Conservation (phyloP, 2,113 vertebrate genomes). For the Callipepla californica region DNA sequence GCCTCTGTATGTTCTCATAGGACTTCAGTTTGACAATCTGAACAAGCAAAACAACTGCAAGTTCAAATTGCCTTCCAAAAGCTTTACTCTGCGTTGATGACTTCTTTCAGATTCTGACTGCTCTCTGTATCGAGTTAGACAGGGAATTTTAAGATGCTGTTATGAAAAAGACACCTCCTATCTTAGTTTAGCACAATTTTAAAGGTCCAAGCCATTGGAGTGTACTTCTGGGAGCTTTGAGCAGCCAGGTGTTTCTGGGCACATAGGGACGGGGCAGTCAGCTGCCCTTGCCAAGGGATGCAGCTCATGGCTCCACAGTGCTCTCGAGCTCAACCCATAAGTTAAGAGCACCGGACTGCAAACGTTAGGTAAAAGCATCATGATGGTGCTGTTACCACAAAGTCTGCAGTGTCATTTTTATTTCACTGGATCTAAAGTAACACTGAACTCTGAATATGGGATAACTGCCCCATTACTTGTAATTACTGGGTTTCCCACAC, state of each 20-base stretch:
- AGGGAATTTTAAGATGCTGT: neutral
- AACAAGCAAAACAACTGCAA: neutral
- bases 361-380: neutral
- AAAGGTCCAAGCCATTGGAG: neutral
- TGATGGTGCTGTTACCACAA: neutral
- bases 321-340: neutral
- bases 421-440: neutral
- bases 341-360: neutral
- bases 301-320: neutral
- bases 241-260: neutral
- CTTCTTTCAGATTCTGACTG: neutral
- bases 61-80: neutral
- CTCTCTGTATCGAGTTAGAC: neutral
- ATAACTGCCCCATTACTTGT: neutral
- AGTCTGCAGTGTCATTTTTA: neutral
- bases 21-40: neutral
- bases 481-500: neutral
- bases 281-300: neutral
- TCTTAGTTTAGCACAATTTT: neutral
- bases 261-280: neutral
- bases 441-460: neutral
- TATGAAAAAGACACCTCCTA: neutral
- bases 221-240: neutral
- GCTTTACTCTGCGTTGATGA: neutral
- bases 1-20: neutral